These are phyloP conservation scores for Pandemis heparana DNA, from an alignment of 2,888 invertebrate species.

Conservation along the genomic window DNA sequence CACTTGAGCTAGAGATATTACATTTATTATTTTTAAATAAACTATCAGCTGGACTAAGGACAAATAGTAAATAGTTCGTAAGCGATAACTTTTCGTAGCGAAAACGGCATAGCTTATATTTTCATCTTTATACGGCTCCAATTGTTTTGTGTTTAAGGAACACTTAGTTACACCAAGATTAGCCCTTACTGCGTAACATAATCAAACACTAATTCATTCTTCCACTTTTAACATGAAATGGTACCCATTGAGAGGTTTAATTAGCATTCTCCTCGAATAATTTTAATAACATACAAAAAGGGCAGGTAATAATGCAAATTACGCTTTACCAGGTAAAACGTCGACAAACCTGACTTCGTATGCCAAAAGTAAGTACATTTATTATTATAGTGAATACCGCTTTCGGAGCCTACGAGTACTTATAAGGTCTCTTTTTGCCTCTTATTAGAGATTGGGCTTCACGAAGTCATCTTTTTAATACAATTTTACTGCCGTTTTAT, in stretches of 20 bases:
- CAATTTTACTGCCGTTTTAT: background rate
- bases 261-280: slow-evolving; percentile 15
- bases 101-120: too few relatives aligned
- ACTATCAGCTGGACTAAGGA: too few relatives aligned
- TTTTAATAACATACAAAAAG: slow-evolving; percentile 22
- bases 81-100: too few relatives aligned
- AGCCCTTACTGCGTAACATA: background rate
- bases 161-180: background rate
- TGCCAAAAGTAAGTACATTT: background rate
- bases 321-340: background rate
- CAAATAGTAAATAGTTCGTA: too few relatives aligned
- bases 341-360: slow-evolving; percentile 23
- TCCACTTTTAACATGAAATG: slow-evolving; percentile 1
- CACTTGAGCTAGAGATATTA: slow-evolving; percentile 47
- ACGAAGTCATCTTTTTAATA: background rate
- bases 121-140: too few relatives aligned
- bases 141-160: too few relatives aligned
- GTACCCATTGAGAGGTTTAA: slow-evolving; percentile 11
- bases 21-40: background rate
- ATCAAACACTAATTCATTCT: slow-evolving; percentile 17
- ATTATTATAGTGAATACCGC: slow-evolving; percentile 16
- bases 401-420: background rate
- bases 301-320: slow-evolving; percentile 24
- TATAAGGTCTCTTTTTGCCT: background rate
- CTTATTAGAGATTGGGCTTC: background rate